Percentiles rank a stretch among this genome's conserved stretches.
These are phyloP conservation scores for Neomorphus geoffroyi DNA, from an alignment of 2,797 vertebrate genomes.

Conservation along the genomic window DNA sequence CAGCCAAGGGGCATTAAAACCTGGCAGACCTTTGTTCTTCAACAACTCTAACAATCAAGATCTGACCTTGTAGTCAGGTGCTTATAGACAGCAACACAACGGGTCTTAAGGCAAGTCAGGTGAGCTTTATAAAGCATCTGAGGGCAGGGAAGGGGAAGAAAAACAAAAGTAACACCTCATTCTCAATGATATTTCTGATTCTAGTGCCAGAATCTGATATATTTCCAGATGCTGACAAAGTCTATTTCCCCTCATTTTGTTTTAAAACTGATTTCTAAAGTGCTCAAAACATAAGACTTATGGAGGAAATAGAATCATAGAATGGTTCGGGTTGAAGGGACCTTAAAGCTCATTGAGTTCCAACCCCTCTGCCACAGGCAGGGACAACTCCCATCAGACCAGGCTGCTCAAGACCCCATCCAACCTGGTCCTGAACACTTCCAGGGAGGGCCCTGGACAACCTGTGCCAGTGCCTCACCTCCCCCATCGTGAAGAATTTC, in stretches of 20 bases:
- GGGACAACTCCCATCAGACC: too few species aligned
- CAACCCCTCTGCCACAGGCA: too few species aligned
- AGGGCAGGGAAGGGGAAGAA: too few species aligned
- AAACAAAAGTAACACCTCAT: not conserved
- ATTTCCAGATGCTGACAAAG: not conserved
- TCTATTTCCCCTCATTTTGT: not conserved
- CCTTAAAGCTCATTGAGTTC: too few species aligned
- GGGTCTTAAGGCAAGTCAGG: not conserved
- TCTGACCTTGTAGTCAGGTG: not conserved
- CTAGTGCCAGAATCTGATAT: not conserved
- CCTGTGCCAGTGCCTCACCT: too few species aligned
- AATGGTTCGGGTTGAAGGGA: too few species aligned
- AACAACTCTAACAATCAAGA: slow-evolving; percentile 4
- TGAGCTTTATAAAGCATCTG: not conserved
- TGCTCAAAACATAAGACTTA: not conserved
- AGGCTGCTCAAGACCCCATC: too few species aligned
- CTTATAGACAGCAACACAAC: not conserved
- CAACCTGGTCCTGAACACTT: too few species aligned
- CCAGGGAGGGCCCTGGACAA: too few species aligned
- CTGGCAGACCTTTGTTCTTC: not conserved
- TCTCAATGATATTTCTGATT: not conserved
- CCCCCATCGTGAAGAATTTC: too few species aligned
- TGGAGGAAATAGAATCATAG: not conserved
- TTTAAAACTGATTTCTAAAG: not conserved
- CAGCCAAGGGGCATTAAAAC: not conserved